Base-by-base conservation (phyloP, 2,888 invertebrate genomes). In the Archaeoteleia sp. region DNA sequence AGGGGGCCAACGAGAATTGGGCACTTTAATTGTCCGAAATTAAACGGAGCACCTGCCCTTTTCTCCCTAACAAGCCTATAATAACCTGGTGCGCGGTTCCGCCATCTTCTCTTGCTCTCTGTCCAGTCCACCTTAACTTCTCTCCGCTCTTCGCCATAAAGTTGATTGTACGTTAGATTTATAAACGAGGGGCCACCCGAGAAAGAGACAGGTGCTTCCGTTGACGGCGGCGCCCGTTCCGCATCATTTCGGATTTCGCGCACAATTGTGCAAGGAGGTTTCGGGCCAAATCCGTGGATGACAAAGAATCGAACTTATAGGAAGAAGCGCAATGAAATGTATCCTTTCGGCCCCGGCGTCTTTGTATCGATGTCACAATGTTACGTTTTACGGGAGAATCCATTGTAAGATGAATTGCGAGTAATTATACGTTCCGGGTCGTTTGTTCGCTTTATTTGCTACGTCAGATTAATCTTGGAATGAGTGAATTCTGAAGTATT, bases 21-120 rank as follows among this genome's bases (percentile, higher is more conserved):
- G 73, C 79, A 82, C 80, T 84, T 84, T 82, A 84, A 84, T 84
- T 84, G 84, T 84, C 80, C 77, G 75, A 82, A 83, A 82, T 83
- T 80, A 83, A 84, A 82, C 80, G 82, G 77, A 78, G 80, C 83
- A 83, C 80, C 82, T 83, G 82, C 79, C 77, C 72, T 74, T 75
- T 74, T 60, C 72, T 70, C 69, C 68, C 61, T 70, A 70, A 83
- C 83, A 83, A 84, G 83, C 70, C 78, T 74, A 79, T 83, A 84
- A 84, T 84, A 84, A 83, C 78, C 79, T 76, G 76, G 74, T 74
- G 60, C 61, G 34, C 65, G 46, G 62, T 75, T 63, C 67, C 43
- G 61, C 65, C 74, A 68, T 67, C 72, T 48, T 68, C 70, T 72
- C 72, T 54, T 68, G 30, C 61, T 65, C 72, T 15, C 55, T 54